phyloP scores from a whole-genome alignment of 2,888 invertebrate species.

The Cheilosia variabilis region DNA sequence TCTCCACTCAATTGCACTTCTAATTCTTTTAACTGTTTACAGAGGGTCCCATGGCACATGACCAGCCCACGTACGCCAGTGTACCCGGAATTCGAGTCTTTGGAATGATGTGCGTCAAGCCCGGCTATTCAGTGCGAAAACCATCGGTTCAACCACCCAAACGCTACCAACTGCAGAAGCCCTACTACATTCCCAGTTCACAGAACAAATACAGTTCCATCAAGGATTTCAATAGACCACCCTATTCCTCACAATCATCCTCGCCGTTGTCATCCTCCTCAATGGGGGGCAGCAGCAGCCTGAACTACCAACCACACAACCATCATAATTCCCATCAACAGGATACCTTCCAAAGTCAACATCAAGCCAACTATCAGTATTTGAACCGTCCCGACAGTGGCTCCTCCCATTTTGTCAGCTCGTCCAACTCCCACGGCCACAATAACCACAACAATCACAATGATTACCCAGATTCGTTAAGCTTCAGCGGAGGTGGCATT shows the following conservation, averaged over 20 bases:
- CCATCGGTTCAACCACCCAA: slow-evolving; percentile 83
- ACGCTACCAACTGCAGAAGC: slow-evolving; percentile 82
- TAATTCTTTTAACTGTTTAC: background rate
- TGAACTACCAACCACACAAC: slow-evolving; percentile 76
- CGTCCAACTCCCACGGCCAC: slow-evolving; percentile 74
- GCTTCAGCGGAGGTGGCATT: slow-evolving; percentile 81
- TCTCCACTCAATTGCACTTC: background rate
- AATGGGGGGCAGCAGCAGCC: slow-evolving; percentile 78
- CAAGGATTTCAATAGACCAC: slow-evolving; percentile 73
- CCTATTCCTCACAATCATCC: slow-evolving; percentile 39
- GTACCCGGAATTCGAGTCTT: slow-evolving; percentile 96
- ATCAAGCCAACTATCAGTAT: slow-evolving; percentile 82
- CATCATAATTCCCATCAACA: slow-evolving; percentile 78
- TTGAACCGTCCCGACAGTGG: slow-evolving; percentile 82
- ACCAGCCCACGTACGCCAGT: slow-evolving; percentile 96
- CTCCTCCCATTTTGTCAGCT: slow-evolving; percentile 74
- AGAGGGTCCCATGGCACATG: slow-evolving; percentile 98
- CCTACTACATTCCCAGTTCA: slow-evolving; percentile 81
- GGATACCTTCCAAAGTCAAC: slow-evolving; percentile 79
- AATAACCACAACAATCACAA: slow-evolving; percentile 76
- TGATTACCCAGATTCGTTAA: slow-evolving; percentile 81
- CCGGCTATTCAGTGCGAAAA: slow-evolving; percentile 83
- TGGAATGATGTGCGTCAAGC: slow-evolving; percentile 95
- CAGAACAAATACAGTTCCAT: slow-evolving; percentile 77
- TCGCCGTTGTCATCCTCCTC: slow-evolving; percentile 42